Base-by-base conservation (phyloP, 2,888 invertebrate species). In the Cheilosia impressa region DNA sequence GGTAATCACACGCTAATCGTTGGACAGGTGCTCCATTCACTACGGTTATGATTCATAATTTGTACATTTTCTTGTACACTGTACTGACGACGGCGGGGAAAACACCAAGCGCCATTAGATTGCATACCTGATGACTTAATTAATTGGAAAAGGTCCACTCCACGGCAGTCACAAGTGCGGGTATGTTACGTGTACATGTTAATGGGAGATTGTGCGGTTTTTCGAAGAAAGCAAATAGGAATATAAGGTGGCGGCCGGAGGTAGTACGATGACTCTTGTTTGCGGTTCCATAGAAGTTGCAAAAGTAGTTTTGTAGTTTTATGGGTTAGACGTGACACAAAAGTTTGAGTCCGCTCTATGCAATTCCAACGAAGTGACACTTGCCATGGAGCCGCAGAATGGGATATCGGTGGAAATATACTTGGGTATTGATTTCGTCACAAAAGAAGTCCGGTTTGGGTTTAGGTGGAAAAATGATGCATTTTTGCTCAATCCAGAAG, bases 41-140 rank as follows among this genome's bases (percentile, higher is more conserved):
- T 38, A n/a, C 17, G 63, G 55, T 63, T 57, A 85, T 85, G 81
- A 85, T 76, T 85, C 85, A 85, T 81, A 68, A 75, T 75, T 81
- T 76, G 62, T 76, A 22, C 19, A 9, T 53, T 38, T 57, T 58
- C 65, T 62, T 68, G 19, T 17, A 15, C 3, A 27, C 3, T 17
- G 50, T 27, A 31, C 27, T 27, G 27, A 7, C 5, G 22, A 7
- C 10, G 38, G n/a, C 13, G 50, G 41, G 68, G 47, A 52, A 62
- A 78, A 50, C 15, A 66, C 57, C 69, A 55, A 76, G 53, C 58
- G 58, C 66, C 76, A 72, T 81, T 81, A 81, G 81, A 85, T 47
- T 68, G 62, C 27, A 57, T 57, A 76, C 45, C 55, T 72, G 68
- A 85, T 85, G 81, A 77, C 85, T 85, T 85, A 76, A 85, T 85